Conservation (phyloP, 1,140 invertebrate genomes). For the Helicoverpa zea region DNA sequence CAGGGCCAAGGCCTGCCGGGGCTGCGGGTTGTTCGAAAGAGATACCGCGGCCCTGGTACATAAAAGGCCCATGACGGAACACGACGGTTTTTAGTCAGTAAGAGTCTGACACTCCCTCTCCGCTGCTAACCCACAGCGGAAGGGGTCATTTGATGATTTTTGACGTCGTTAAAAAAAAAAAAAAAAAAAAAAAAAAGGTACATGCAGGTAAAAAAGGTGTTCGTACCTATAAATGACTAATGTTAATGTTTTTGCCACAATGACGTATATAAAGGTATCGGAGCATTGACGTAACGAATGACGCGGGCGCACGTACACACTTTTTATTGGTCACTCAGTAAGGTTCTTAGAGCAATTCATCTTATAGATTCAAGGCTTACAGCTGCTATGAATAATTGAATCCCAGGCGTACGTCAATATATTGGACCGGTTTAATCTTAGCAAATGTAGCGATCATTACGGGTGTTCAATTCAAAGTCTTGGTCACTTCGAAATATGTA, state of each 20-base stretch:
- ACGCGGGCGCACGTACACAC: constrained; percentile 38
- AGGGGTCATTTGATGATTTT: no score
- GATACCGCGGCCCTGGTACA: no score
- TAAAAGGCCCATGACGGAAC: no score
- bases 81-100: no score
- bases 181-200: no score
- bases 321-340: constrained; percentile 30
- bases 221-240: not conserved
- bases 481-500: no score
- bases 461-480: not conserved
- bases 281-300: constrained; percentile 39
- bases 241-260: constrained; percentile 30
- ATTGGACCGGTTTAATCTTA: constrained; percentile 25
- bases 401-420: constrained; percentile 27
- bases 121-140: no score
- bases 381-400: constrained; percentile 11
- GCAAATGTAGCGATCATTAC: not conserved
- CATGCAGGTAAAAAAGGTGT: no score
- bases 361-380: constrained; percentile 21
- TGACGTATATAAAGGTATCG: constrained; percentile 49
- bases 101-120: no score
- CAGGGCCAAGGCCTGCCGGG: no score
- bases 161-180: no score
- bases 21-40: no score
- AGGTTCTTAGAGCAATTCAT: constrained; percentile 13